These are phyloP conservation scores for Junco hyemalis DNA, from an alignment of 2,113 vertebrate genomes.

Conservation along the genomic window DNA sequence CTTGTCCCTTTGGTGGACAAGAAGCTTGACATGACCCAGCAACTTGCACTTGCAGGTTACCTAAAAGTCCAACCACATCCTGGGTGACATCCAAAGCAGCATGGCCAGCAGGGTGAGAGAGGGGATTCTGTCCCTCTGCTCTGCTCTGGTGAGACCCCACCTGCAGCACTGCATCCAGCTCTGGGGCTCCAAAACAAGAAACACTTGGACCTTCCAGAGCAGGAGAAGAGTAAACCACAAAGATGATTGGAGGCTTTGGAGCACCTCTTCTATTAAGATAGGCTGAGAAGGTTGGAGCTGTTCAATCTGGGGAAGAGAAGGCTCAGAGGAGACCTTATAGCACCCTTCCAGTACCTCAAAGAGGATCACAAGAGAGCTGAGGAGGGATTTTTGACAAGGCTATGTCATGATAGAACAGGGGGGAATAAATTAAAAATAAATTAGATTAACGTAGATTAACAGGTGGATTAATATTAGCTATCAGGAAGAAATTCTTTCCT, in stretches of 20 bases:
- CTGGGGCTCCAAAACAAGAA: background rate
- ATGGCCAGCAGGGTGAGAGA: background rate
- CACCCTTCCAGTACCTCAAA: background rate
- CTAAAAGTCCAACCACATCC: background rate
- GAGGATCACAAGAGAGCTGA: background rate
- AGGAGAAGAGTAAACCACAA: background rate
- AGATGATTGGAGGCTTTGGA: accelerated
- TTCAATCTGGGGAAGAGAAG: background rate
- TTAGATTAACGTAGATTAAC: background rate
- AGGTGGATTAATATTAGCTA: background rate
- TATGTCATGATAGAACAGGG: background rate
- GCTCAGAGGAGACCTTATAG: background rate
- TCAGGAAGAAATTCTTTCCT: background rate
- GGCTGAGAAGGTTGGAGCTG: background rate
- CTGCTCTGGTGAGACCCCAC: background rate
- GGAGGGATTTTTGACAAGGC: background rate
- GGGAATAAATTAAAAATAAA: background rate
- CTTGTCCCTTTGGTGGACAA: background rate
- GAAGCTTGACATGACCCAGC: background rate
- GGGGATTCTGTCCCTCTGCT: background rate
- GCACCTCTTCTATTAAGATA: background rate
- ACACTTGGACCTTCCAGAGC: background rate
- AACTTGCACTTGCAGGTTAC: background rate
- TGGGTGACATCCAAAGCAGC: background rate
- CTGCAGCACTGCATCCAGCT: background rate